phyloP scores from a whole-genome alignment of 2,888 invertebrate species.

The Cyclophora albipunctata region DNA sequence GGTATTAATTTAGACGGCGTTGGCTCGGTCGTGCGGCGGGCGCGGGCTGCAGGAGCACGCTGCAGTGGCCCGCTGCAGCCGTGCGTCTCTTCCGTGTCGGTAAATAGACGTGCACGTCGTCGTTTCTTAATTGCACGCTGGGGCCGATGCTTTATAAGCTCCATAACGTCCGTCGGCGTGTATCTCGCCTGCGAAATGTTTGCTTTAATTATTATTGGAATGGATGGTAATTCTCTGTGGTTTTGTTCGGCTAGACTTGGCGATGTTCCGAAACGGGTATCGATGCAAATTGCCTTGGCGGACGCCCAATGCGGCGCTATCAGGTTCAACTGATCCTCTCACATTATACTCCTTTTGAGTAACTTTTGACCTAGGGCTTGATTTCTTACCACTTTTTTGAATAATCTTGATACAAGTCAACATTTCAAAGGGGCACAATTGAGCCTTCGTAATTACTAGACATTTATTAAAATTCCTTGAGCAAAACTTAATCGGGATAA shows the following conservation, averaged over 20 bases:
- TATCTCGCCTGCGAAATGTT: constrained; percentile 70
- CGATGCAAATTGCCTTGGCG: constrained; percentile 76
- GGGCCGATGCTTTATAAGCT: constrained; percentile 72
- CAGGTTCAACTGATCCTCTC: constrained; percentile 41
- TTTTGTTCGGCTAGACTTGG: constrained; percentile 76
- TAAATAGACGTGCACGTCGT: constrained; percentile 69
- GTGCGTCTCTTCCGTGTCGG: constrained; percentile 70
- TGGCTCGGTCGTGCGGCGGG: constrained; percentile 46
- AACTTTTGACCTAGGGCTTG: constrained; percentile 39
- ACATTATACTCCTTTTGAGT: constrained; percentile 44
- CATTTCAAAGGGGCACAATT: too few relatives aligned
- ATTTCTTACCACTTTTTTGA: constrained; percentile 2
- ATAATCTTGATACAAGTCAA: neutral
- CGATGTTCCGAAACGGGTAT: constrained; percentile 75
- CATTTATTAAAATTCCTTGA: too few relatives aligned
- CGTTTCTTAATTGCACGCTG: constrained; percentile 72
- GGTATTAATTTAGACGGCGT: constrained; percentile 66
- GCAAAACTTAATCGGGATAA: too few relatives aligned
- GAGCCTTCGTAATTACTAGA: too few relatives aligned
- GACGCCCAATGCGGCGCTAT: constrained; percentile 71
- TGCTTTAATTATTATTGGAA: constrained; percentile 77
- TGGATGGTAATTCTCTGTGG: constrained; percentile 74
- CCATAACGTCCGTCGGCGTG: constrained; percentile 67
- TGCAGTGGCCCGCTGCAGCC: constrained; percentile 66
- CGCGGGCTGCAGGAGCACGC: constrained; percentile 41